phyloP scores from a whole-genome alignment of 2,888 invertebrate genomes.

The Tachina grossa region DNA sequence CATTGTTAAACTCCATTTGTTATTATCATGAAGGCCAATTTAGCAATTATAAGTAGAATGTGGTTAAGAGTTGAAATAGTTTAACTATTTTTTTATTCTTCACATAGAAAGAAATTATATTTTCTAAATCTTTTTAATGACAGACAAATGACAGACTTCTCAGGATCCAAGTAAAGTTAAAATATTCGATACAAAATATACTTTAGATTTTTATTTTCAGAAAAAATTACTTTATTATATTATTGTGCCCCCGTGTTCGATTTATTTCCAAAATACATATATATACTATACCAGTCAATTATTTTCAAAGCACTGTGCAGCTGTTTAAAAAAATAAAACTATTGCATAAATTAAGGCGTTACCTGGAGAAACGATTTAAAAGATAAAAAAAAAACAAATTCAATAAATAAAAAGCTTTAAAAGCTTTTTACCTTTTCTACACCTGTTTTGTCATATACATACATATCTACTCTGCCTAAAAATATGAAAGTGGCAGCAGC shows the following conservation, averaged over 20 bases:
- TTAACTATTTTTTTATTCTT: too few relatives aligned
- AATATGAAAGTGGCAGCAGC: too few relatives aligned
- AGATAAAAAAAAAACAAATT: background rate
- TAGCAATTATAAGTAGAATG: background rate
- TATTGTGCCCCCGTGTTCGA: too few relatives aligned
- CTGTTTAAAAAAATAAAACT: background rate
- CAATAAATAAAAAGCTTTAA: background rate
- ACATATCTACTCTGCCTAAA: too few relatives aligned
- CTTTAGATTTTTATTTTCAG: too few relatives aligned
- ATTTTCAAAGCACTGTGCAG: constrained; percentile 1
- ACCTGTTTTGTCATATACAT: background rate
- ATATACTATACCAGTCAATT: too few relatives aligned
- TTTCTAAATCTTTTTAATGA: background rate
- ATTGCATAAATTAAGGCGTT: constrained; percentile 2
- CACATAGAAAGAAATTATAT: background rate
- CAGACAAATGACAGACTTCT: background rate
- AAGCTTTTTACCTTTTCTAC: background rate
- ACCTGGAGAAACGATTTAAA: background rate
- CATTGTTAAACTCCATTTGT: constrained; percentile 12
- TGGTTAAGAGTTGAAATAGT: constrained; percentile 13
- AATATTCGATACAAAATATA: too few relatives aligned
- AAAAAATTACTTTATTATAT: too few relatives aligned
- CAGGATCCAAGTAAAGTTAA: background rate
- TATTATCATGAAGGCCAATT: constrained; percentile 30
- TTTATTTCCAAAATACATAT: too few relatives aligned